These are phyloP conservation scores for Mycalesis mineus DNA, from an alignment of 2,888 invertebrate genomes.

Conservation along the genomic window DNA sequence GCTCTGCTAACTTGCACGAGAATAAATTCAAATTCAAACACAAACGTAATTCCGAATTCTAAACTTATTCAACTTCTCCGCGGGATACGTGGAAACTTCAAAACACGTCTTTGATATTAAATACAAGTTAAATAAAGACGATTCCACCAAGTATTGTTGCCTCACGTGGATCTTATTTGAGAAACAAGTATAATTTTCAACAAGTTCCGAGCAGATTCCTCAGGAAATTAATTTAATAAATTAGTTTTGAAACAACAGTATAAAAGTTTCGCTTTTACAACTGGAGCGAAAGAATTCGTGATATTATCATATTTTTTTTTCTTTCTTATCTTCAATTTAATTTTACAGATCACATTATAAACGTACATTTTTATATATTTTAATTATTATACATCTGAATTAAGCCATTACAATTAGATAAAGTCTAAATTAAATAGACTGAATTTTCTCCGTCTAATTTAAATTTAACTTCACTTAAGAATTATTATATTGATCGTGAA, in stretches of 20 bases:
- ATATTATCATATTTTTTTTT: constrained; percentile 38
- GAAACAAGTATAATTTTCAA: constrained; percentile 62
- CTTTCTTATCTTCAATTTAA: constrained; percentile 15
- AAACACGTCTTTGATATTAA: constrained; percentile 70
- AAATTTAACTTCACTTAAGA: too few species aligned
- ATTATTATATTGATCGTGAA: too few species aligned
- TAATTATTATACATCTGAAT: too few species aligned
- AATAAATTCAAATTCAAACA: constrained; percentile 53
- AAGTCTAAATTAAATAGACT: too few species aligned
- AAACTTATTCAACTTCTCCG: constrained; percentile 51
- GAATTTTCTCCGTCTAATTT: too few species aligned
- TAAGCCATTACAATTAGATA: too few species aligned
- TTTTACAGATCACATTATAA: constrained; percentile 1
- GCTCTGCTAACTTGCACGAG: constrained; percentile 28
- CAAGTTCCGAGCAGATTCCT: constrained; percentile 54
- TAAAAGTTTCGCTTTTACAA: constrained; percentile 44
- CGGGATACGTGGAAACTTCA: constrained; percentile 52
- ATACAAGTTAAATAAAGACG: constrained; percentile 71
- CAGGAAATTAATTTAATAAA: constrained; percentile 64
- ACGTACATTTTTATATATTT: background rate
- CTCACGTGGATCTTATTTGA: constrained; percentile 58
- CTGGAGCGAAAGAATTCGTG: constrained; percentile 46
- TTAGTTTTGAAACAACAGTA: constrained; percentile 52
- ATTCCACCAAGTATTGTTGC: constrained; percentile 56
- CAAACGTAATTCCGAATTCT: constrained; percentile 59